Evolutionary conservation across 2,797 vertebrate species (phyloP).

Genomic region (Lagocephalus sceleratus): DNA sequence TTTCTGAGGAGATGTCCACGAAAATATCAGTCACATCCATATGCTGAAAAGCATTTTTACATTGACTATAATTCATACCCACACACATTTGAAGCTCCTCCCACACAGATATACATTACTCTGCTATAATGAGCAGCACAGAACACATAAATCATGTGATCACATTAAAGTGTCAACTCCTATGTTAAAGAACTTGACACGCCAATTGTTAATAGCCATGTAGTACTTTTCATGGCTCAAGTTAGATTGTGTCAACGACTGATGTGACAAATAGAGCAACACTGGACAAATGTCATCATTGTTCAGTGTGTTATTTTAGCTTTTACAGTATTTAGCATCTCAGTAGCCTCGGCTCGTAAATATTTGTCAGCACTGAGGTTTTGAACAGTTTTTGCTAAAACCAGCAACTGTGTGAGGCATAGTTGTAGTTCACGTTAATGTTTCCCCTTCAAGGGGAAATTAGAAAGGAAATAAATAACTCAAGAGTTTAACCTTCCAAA

Average conservation of each 20-base stretch:
- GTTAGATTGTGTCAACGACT: constrained; percentile 12
- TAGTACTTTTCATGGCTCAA: not conserved
- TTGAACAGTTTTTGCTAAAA: constrained; percentile 48
- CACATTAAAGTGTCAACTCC: constrained; percentile 49
- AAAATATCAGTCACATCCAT: not conserved
- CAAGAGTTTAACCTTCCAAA: no score
- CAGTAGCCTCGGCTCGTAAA: constrained; percentile 27
- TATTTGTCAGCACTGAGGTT: constrained; percentile 26
- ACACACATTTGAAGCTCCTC: no score
- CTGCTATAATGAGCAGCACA: constrained; percentile 32
- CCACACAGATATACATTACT: constrained; percentile 3
- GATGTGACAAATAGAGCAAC: constrained; percentile 11
- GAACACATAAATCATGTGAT: constrained; percentile 54
- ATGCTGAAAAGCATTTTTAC: no score
- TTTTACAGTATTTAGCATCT: no score
- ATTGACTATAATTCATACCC: no score
- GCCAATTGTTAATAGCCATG: constrained; percentile 47
- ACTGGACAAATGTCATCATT: not conserved
- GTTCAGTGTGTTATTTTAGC: no score
- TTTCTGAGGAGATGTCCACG: constrained; percentile 1
- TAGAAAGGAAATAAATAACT: no score
- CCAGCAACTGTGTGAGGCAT: constrained; percentile 25
- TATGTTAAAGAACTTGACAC: constrained; percentile 36
- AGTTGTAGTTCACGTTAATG: constrained; percentile 13
- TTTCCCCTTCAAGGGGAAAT: no score